A percentile compares a stretch with the other conserved stretches of the same genome.
Evolutionary conservation across 2,888 invertebrate genomes (phyloP).

Genomic region (Heliconius cydno): DNA sequence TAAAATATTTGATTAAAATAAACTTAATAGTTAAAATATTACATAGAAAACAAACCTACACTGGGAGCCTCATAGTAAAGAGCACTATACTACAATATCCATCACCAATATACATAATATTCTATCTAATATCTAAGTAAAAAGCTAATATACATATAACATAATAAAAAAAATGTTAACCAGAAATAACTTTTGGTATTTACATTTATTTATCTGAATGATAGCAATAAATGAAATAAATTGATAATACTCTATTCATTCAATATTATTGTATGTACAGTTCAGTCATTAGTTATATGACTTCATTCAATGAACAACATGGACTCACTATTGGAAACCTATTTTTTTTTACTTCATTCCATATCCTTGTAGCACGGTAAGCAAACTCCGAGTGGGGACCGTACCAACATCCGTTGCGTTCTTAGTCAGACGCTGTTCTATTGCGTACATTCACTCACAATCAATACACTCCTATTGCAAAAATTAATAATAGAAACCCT

Average conservation of each 20-base stretch:
- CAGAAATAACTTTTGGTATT: too few species aligned
- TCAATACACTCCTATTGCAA: neutral
- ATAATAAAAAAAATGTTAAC: too few species aligned
- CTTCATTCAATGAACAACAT: too few species aligned
- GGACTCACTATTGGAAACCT: neutral
- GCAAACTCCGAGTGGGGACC: too few species aligned
- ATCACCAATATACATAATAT: slow-evolving; percentile 13
- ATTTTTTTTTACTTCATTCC: neutral
- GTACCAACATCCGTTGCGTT: too few species aligned
- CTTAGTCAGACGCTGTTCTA: too few species aligned
- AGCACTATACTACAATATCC: slow-evolving; percentile 21
- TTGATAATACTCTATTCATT: neutral
- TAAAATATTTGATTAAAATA: neutral
- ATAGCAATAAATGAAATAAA: too few species aligned
- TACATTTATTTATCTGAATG: too few species aligned
- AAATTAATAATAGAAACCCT: neutral
- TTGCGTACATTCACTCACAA: too few species aligned
- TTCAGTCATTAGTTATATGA: neutral
- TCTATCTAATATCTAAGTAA: neutral
- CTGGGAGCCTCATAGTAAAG: neutral
- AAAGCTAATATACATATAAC: neutral
- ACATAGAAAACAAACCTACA: neutral
- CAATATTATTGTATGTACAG: neutral
- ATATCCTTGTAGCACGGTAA: neutral
- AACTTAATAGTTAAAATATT: neutral